A percentile compares a stretch with the other conserved stretches of the same genome.
phyloP scores from a whole-genome alignment of 2,113 vertebrate genomes.

The Grantiella picta region DNA sequence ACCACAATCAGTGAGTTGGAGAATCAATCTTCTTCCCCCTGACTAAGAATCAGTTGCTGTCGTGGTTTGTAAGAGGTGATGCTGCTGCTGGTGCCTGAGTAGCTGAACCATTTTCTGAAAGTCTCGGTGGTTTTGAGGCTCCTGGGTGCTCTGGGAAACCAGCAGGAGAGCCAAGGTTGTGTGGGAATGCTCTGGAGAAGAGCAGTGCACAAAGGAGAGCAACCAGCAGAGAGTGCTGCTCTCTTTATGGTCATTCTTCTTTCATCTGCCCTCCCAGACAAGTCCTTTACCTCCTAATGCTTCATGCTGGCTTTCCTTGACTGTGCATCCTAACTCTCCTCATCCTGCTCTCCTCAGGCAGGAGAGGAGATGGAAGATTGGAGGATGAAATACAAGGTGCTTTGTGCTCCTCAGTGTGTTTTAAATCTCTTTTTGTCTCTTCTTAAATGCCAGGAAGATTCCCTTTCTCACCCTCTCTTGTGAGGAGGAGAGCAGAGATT shows the following conservation, averaged over 20 bases:
- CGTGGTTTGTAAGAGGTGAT: not conserved
- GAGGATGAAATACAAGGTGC: not conserved
- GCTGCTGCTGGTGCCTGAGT: not conserved
- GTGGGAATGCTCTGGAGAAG: not conserved
- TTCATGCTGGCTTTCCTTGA: not conserved
- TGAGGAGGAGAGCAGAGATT: not conserved
- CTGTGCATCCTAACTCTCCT: not conserved
- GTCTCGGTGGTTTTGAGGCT: not conserved
- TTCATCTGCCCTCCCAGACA: not conserved
- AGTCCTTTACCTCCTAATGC: not conserved
- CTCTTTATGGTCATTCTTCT: not conserved
- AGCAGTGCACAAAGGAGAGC: not conserved
- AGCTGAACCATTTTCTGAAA: not conserved
- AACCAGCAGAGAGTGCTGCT: not conserved
- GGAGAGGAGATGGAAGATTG: not conserved
- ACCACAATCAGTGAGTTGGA: conserved; percentile 86
- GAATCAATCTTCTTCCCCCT: not conserved
- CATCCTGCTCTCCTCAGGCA: not conserved
- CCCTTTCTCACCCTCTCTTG: not conserved
- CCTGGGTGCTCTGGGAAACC: not conserved
- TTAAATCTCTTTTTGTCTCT: not conserved
- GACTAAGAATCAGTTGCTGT: not conserved
- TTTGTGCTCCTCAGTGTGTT: not conserved
- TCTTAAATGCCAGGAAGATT: not conserved
- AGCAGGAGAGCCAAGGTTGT: not conserved